These are phyloP conservation scores for Carlito syrichta DNA, from an alignment of 2,113 vertebrate genomes.

Conservation along the genomic window DNA sequence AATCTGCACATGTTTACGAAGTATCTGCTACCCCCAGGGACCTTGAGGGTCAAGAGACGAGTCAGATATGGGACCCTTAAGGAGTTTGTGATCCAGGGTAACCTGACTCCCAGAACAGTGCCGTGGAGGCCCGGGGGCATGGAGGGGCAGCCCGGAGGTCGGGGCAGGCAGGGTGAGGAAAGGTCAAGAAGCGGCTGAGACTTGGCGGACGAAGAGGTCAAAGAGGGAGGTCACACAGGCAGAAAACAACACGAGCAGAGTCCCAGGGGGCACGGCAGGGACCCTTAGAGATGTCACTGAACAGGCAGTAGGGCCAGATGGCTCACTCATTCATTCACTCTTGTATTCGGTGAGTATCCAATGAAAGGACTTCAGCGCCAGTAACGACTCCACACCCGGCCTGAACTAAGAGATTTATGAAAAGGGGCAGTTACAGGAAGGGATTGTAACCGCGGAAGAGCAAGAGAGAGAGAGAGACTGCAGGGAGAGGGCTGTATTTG, in stretches of 20 bases:
- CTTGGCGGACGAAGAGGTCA: not conserved
- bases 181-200: not conserved
- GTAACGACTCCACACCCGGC: no score
- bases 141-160: not conserved
- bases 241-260: rapidly evolving
- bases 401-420: no score
- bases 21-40: not conserved
- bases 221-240: not conserved
- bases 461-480: no score
- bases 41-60: not conserved
- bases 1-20: not conserved
- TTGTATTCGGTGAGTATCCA: not conserved
- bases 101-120: not conserved
- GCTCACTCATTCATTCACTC: not conserved
- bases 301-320: not conserved
- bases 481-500: no score
- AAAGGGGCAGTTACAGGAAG: no score
- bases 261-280: not conserved
- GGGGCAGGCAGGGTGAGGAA: not conserved
- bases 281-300: not conserved
- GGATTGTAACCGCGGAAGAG: no score
- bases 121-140: not conserved
- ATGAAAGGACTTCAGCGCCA: no score
- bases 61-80: no score
- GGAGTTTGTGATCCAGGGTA: not conserved